Conservation (phyloP, 2,797 vertebrate genomes). For the Eurystomus glaucurus region DNA sequence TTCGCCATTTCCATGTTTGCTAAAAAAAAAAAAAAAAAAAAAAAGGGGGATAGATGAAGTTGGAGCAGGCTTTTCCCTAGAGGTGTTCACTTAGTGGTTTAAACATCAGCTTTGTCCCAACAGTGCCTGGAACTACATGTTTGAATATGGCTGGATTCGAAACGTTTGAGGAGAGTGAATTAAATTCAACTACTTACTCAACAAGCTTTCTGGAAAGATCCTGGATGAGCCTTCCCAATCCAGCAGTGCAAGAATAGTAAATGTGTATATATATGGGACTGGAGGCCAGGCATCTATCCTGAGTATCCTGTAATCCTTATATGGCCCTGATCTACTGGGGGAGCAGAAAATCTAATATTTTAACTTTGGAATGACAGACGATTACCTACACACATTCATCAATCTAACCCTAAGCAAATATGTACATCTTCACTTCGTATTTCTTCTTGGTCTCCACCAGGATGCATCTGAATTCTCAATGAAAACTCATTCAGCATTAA, state of each 20-base stretch:
- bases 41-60: background rate
- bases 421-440: accelerated
- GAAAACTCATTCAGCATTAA: background rate
- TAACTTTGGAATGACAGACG: background rate
- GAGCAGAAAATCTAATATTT: background rate
- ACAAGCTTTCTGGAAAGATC: background rate
- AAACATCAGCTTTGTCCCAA: background rate
- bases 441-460: background rate
- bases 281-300: background rate
- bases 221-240: background rate
- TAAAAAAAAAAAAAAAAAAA: background rate
- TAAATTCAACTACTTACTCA: background rate
- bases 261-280: accelerated
- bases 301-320: background rate
- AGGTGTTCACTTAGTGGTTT: background rate
- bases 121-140: background rate
- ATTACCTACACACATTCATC: background rate
- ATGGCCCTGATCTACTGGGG: accelerated
- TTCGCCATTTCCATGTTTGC: background rate
- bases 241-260: background rate
- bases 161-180: background rate
- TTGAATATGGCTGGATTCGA: background rate
- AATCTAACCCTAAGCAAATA: background rate
- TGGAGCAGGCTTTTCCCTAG: background rate
- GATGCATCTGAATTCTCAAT: background rate